phyloP scores from a whole-genome alignment of 1,140 invertebrate genomes.

The Physella acuta region DNA sequence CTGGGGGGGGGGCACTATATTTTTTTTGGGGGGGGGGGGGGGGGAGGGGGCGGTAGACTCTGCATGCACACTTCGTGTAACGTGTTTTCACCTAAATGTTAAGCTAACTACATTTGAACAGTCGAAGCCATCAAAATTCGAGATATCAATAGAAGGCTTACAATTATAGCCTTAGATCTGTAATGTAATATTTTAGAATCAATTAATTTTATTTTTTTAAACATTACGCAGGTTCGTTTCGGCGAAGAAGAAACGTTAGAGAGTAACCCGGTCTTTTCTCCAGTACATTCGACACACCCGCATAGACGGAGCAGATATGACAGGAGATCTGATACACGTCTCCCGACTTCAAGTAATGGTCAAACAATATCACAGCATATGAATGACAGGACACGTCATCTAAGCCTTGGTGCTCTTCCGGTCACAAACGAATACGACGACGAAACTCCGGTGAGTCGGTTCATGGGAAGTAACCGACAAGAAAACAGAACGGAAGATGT shows the following conservation, averaged over 20 bases:
- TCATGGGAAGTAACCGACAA: not conserved
- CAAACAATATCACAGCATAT: not conserved
- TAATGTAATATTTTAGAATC: too few species aligned
- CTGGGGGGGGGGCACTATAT: too few species aligned
- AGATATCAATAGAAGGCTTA: too few species aligned
- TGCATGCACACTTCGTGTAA: too few species aligned
- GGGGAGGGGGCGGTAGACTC: too few species aligned
- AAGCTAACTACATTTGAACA: too few species aligned
- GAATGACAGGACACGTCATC: constrained; percentile 23
- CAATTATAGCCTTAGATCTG: too few species aligned
- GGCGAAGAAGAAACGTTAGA: constrained; percentile 1
- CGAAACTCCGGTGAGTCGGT: not conserved
- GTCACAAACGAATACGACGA: not conserved
- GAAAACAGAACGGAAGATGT: not conserved
- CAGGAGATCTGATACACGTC: constrained; percentile 40
- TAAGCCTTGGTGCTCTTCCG: constrained; percentile 28
- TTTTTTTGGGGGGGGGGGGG: too few species aligned
- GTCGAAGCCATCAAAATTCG: too few species aligned
- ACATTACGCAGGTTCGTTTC: constrained; percentile 5
- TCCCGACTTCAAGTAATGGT: constrained; percentile 26
- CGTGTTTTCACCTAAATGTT: too few species aligned
- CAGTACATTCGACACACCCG: not conserved
- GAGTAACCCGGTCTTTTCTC: not conserved
- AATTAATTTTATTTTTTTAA: not conserved
- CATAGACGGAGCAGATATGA: constrained; percentile 28